phyloP scores from a whole-genome alignment of 2,888 invertebrate genomes.

The Hydrotaea diabolus region DNA sequence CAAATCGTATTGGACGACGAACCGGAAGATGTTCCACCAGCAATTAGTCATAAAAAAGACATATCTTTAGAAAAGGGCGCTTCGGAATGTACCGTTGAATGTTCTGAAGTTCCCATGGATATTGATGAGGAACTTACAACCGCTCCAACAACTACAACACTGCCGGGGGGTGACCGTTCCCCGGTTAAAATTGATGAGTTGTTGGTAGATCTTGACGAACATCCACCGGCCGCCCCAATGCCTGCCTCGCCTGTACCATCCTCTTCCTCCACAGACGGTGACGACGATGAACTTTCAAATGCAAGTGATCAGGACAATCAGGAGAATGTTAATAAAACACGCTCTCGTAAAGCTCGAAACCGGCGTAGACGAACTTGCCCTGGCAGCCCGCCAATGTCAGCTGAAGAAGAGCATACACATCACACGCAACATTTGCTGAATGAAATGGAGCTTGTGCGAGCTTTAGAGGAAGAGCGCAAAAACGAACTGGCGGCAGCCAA shows the following conservation, averaged over 20 bases:
- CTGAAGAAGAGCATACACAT: constrained; percentile 76
- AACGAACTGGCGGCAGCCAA: constrained; percentile 75
- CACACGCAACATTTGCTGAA: constrained; percentile 77
- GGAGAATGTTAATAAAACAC: constrained; percentile 68
- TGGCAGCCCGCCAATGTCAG: constrained; percentile 71
- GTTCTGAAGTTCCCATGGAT: constrained; percentile 77
- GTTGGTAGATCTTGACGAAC: constrained; percentile 74
- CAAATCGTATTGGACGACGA: not conserved
- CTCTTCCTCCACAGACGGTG: constrained; percentile 58
- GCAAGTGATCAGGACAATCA: constrained; percentile 70
- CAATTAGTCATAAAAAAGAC: not conserved
- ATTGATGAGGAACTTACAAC: constrained; percentile 77
- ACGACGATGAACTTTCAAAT: constrained; percentile 72
- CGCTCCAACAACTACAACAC: constrained; percentile 73
- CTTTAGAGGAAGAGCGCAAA: constrained; percentile 76
- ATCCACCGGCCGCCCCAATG: constrained; percentile 77
- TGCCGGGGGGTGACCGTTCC: constrained; percentile 69
- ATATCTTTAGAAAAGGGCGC: not conserved
- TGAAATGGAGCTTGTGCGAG: constrained; percentile 76
- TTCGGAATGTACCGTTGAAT: constrained; percentile 62
- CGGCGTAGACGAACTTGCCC: constrained; percentile 68
- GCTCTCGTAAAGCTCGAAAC: constrained; percentile 60
- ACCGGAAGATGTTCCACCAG: not conserved
- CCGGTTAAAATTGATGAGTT: constrained; percentile 58
- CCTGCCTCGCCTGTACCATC: constrained; percentile 75